Percentiles rank a stretch among this genome's conserved stretches.
Evolutionary conservation across 1,140 invertebrate genomes (phyloP).

Genomic region (Zaprionus africanus): DNA sequence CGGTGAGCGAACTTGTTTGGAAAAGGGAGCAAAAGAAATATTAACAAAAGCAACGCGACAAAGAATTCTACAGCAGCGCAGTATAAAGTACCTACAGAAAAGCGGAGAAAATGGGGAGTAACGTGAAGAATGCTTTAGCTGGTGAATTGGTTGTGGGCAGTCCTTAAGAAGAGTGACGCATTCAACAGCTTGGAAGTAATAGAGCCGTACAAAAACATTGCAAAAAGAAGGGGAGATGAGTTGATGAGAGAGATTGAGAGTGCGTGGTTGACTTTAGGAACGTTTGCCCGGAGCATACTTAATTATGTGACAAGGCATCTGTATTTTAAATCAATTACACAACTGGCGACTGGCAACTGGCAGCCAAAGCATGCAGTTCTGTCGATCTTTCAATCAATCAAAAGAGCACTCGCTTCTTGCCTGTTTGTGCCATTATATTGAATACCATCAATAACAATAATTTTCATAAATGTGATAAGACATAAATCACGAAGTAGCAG

Average conservation of each 20-base stretch:
- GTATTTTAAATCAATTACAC: conserved; percentile 75
- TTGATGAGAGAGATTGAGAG: not conserved
- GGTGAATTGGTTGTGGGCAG: conserved; percentile 43
- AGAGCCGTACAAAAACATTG: conserved; percentile 64
- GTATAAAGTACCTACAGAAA: not conserved
- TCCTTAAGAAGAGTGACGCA: conserved; percentile 70
- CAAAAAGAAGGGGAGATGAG: not conserved
- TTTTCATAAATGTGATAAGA: conserved; percentile 82
- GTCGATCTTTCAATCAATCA: conserved; percentile 61
- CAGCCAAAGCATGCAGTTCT: conserved; percentile 35
- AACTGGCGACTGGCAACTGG: conserved; percentile 1
- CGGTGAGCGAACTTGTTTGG: conserved; percentile 59
- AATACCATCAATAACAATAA: conserved; percentile 82
- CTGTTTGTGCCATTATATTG: conserved; percentile 60
- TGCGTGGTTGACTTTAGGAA: conserved; percentile 8
- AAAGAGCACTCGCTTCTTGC: conserved; percentile 28
- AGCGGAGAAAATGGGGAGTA: conserved; percentile 12
- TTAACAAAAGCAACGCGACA: conserved; percentile 64
- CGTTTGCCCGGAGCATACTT: conserved; percentile 8
- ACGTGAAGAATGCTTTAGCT: conserved; percentile 31
- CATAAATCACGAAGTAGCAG: conserved; percentile 80
- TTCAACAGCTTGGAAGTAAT: conserved; percentile 80
- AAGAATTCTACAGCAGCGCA: conserved; percentile 14
- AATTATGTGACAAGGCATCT: conserved; percentile 19
- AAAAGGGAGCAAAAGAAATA: conserved; percentile 59